These are phyloP conservation scores for Acanthochromis polyacanthus DNA, from an alignment of 2,113 vertebrate species.

Conservation along the genomic window DNA sequence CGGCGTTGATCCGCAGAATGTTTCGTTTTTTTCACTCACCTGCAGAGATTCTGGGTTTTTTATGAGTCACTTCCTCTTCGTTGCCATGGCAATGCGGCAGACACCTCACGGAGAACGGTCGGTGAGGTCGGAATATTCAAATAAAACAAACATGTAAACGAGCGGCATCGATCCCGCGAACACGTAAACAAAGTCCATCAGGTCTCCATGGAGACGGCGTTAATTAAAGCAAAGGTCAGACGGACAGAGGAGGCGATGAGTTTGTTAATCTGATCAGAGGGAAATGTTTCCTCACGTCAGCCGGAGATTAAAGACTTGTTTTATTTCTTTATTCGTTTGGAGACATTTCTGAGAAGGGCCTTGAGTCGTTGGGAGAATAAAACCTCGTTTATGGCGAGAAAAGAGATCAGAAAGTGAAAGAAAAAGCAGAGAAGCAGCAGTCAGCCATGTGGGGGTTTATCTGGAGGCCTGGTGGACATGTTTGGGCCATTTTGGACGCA, in stretches of 20 bases:
- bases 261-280: slow-evolving; percentile 3
- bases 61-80: neutral
- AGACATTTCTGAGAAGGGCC: neutral
- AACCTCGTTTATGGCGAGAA: neutral
- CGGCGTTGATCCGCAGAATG: no score
- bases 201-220: neutral
- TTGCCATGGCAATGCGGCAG: neutral
- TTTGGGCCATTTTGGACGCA: no score
- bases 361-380: slow-evolving; percentile 5
- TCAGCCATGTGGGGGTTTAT: no score
- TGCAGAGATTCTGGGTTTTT: neutral
- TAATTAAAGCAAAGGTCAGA: slow-evolving; percentile 71
- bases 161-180: no score
- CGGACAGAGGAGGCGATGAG: neutral
- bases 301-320: slow-evolving; percentile 3
- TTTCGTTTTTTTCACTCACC: no score
- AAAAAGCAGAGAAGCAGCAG: neutral
- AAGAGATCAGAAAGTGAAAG: neutral
- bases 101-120: neutral
- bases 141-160: neutral
- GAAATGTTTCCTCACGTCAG: slow-evolving; percentile 1
- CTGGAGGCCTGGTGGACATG: no score
- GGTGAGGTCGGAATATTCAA: neutral
- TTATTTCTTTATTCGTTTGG: neutral
- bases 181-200: no score